Percentiles rank a stretch among this genome's conserved stretches.
phyloP scores from a whole-genome alignment of 2,888 invertebrate species.

The Pyrrhia umbra region DNA sequence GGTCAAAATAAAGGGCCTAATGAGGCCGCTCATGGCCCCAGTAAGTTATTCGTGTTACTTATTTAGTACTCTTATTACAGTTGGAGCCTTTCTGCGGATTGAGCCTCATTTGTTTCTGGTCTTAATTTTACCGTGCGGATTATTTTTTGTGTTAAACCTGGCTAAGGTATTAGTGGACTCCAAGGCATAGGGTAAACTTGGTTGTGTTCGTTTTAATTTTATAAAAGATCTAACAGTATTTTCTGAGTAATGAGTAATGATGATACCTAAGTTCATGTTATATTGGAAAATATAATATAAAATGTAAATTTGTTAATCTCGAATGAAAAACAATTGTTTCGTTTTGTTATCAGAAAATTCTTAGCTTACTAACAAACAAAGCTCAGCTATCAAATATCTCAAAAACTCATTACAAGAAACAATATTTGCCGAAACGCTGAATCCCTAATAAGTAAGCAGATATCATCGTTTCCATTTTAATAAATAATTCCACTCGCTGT shows the following conservation, averaged over 20 bases:
- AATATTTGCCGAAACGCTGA: conserved; percentile 38
- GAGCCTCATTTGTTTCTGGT: conserved; percentile 60
- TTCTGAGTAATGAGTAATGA: too few species aligned
- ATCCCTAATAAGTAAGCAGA: conserved; percentile 49
- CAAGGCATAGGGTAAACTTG: background rate
- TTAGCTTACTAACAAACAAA: conserved; percentile 13
- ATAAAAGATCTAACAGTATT: too few species aligned
- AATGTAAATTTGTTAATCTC: background rate
- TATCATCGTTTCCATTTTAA: conserved; percentile 62
- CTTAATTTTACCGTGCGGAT: conserved; percentile 58
- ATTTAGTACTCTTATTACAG: conserved; percentile 65
- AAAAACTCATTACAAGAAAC: conserved; percentile 50
- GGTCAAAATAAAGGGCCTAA: conserved; percentile 72
- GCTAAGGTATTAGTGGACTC: conserved; percentile 6
- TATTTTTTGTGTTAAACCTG: conserved; percentile 36
- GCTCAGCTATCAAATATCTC: conserved; percentile 32
- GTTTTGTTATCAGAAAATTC: background rate
- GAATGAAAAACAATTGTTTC: background rate
- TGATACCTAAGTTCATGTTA: too few species aligned
- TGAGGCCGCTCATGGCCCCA: conserved; percentile 64
- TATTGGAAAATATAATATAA: background rate
- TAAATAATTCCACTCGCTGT: conserved; percentile 73
- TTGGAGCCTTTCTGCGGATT: conserved; percentile 54
- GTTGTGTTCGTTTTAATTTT: too few species aligned
- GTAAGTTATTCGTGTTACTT: conserved; percentile 65